Evolutionary conservation across 2,797 vertebrate species (phyloP), one percentile per base, ranked within the genome.

Genomic region (Brachymystax lenok): DNA sequence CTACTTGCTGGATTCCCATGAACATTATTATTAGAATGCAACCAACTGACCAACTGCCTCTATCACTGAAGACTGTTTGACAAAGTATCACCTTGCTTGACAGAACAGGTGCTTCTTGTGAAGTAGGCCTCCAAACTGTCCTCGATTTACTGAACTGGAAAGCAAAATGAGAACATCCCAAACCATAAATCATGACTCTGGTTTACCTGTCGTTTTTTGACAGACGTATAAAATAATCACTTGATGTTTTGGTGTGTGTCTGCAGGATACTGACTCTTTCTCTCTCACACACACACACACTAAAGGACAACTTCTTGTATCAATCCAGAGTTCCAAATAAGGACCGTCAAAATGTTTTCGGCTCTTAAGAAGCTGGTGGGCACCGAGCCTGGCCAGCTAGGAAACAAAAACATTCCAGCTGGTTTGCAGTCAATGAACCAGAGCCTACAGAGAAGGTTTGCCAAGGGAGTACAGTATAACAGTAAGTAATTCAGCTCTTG

Each of bases 341-440:
- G 24, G 16, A 19, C 28, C n/a, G 3, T 71, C 80, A 93, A 85
- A 83, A 96, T 96, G 96, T 95, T 96, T 81, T 96, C 95, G 0
- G 95, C 95, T 33, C 88, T 96, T 79, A 96, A 95, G 92, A 96
- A 96, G 88, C 93, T 96, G 85, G 95, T 96, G 88, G 95, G 95
- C 69, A 95, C 95, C 77, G 95, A 96, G 80, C 84, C 90, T 4
- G 88, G 80, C 68, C 87, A 80, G 75, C 81, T 87, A 73, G 91
- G 94, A 84, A 95, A 96, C 77, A 95, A 91, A 85, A 92, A 93
- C 80, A 96, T 96, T 88, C 95, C 96, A 0, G 95, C 95, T 5
- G 96, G 95, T 40, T 91, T 96, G 80, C 95, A 96, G 89, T 96
- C 95, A 78, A 96, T 96, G 95, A 96, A 96, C 89, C 95, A 96